A percentile compares a stretch with the other conserved stretches of the same genome.
These are phyloP conservation scores for Neopipo cinnamomea DNA, from an alignment of 2,113 vertebrate species.

Conservation along the genomic window DNA sequence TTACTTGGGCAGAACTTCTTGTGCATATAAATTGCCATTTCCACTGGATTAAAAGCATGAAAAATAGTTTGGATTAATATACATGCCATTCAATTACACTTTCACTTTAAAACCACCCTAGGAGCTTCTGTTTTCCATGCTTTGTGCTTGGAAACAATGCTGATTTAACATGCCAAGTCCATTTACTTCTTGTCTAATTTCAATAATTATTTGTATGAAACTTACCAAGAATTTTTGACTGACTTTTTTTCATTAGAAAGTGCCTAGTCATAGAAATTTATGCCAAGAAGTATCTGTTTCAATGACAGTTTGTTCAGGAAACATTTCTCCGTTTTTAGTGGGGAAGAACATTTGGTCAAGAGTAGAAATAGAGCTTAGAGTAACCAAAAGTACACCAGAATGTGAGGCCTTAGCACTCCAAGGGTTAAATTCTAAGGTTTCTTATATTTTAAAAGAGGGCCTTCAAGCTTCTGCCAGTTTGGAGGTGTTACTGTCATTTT, in stretches of 20 bases:
- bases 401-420: background rate
- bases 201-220: background rate
- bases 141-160: slow-evolving; percentile 21
- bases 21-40: slow-evolving; percentile 18
- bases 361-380: background rate
- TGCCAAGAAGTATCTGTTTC: slow-evolving; percentile 11
- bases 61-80: slow-evolving; percentile 15
- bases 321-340: background rate
- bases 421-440: background rate
- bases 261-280: slow-evolving; percentile 8
- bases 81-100: slow-evolving; percentile 1
- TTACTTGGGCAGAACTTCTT: background rate
- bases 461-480: background rate
- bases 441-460: background rate
- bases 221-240: background rate
- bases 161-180: slow-evolving; percentile 3
- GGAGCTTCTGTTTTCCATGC: slow-evolving; percentile 9
- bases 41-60: background rate
- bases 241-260: slow-evolving; percentile 22
- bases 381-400: background rate
- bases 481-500: background rate
- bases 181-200: slow-evolving; percentile 42
- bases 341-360: background rate
- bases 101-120: slow-evolving; percentile 29
- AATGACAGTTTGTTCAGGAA: slow-evolving; percentile 3